Base-by-base conservation (phyloP, 2,888 invertebrate genomes). In the Pycnomerus fuliginosus region DNA sequence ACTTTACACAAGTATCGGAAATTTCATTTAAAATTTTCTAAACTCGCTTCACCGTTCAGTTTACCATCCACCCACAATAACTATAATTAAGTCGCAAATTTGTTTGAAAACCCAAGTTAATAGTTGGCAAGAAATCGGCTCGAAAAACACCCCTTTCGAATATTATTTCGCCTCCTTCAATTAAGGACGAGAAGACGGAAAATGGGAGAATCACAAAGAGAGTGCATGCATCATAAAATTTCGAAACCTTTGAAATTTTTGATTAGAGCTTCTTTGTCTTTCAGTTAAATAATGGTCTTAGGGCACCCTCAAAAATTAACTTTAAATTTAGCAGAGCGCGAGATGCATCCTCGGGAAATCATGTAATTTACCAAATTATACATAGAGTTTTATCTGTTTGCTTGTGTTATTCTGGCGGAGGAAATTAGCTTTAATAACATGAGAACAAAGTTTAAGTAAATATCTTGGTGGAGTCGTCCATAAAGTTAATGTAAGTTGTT, bases 21-120 rank as follows among this genome's bases (percentile, higher is more conserved):
- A 51, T 48, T 51, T 51, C 44, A 48, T 51, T 51, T 45, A 42
- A 41, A 48, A 44, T 51, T 35, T 48, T 45, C 47, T 36, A 42
- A 41, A 40, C 41, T 42, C 46, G 39, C 43, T 47, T 42, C 34
- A 37, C 28, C 43, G 41, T 50, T 50, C 37, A 30, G 30, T 37
- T 48, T 43, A 35, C 28, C 40, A 33, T 32, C 33, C 15, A 27
- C 28, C 44, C 45, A 39, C 45, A 46, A 46, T 43, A 43, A 43
- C 36, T 43, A 50, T 42, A 43, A 42, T 46, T 46, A 44, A 48
- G 34, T 44, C n/a, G n/a, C n/a, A n/a, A 20, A 20, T 20, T 20
- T 20, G 20, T 20, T 20, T 8, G 8, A 20, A 20, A 20, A 5
- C n/a, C n/a, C n/a, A n/a, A n/a, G n/a, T n/a, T n/a, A n/a, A n/a